phyloP scores from a whole-genome alignment of 2,797 vertebrate genomes.

The Sciaenops ocellatus region DNA sequence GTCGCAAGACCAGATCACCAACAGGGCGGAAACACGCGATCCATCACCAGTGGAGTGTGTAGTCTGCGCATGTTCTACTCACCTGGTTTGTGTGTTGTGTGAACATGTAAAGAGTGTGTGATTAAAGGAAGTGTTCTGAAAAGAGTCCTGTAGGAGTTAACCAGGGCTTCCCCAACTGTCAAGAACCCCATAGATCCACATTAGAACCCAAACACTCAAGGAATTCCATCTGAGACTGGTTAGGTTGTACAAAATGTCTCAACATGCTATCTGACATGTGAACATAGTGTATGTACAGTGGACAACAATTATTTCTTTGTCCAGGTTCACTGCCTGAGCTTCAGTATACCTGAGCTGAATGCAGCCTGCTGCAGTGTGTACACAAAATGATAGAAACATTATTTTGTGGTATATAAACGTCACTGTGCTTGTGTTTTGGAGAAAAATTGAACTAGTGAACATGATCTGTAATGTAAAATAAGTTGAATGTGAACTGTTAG shows the following conservation, averaged over 20 bases:
- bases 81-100: slow-evolving; percentile 5
- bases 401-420: not conserved
- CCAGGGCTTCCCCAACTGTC: not conserved
- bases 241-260: not conserved
- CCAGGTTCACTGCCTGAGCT: not conserved
- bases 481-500: no score
- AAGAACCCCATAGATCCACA: slow-evolving; percentile 11
- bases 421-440: not conserved
- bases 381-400: not conserved
- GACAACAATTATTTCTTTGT: not conserved
- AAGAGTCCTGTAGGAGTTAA: not conserved
- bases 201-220: not conserved
- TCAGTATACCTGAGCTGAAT: no score
- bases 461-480: not conserved
- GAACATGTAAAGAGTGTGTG: slow-evolving; percentile 10
- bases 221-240: slow-evolving; percentile 23
- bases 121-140: slow-evolving; percentile 12
- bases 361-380: no score
- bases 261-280: not conserved
- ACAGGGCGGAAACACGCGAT: slow-evolving; percentile 36
- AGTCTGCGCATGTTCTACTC: not conserved
- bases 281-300: no score
- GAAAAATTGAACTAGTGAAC: not conserved
- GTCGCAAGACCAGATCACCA: slow-evolving; percentile 20
- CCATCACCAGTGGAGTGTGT: slow-evolving; percentile 27